Conservation (phyloP, 2,797 vertebrate species). For the Potorous gilbertii region DNA sequence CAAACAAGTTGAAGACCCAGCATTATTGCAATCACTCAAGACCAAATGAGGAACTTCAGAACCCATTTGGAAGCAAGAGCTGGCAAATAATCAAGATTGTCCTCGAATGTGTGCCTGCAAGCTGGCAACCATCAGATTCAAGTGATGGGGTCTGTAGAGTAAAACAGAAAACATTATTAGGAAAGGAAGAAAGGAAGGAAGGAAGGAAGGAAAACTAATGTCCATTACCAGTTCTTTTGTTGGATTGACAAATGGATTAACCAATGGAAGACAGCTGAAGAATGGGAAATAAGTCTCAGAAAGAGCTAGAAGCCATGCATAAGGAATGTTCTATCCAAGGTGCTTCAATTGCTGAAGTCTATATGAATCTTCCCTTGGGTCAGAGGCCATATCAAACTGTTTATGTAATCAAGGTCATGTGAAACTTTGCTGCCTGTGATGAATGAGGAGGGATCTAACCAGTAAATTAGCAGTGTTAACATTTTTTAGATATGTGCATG, state of each 20-base stretch:
- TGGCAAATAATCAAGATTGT: constrained; percentile 85
- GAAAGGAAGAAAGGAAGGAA: too few species aligned
- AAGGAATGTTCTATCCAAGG: constrained; percentile 91
- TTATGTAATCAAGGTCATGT: constrained; percentile 92
- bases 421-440: constrained; percentile 91
- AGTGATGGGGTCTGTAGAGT: constrained; percentile 90
- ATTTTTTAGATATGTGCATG: constrained; percentile 77
- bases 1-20: constrained; percentile 90
- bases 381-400: constrained; percentile 87
- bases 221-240: background rate
- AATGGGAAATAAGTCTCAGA: background rate
- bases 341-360: constrained; percentile 91
- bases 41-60: constrained; percentile 91
- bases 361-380: constrained; percentile 89
- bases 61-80: constrained; percentile 90
- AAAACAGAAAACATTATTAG: constrained; percentile 92
- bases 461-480: constrained; percentile 81
- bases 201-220: background rate
- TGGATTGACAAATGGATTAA: background rate
- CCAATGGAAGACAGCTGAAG: background rate
- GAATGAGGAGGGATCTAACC: constrained; percentile 86
- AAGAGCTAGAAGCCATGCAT: constrained; percentile 81
- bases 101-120: constrained; percentile 94
- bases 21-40: constrained; percentile 88
- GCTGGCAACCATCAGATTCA: constrained; percentile 94